Conservation (phyloP, 2,888 invertebrate species). For the Troides oblongomaculatus region DNA sequence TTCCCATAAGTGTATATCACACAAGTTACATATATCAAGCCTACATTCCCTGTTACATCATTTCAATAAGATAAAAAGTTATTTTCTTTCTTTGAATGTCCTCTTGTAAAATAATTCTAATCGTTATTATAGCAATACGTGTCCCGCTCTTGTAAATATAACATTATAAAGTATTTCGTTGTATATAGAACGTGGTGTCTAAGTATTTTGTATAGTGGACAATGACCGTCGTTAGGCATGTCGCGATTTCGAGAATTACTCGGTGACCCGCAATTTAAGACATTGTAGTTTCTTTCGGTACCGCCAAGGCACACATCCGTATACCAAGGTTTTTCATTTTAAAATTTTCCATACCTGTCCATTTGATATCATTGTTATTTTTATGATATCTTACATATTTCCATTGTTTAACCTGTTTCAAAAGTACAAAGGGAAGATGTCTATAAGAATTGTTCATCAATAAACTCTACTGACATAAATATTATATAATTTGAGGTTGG, state of each 20-base stretch:
- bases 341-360: background rate
- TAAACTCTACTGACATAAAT: too few relatives aligned
- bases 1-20: slow-evolving; percentile 1
- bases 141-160: too few relatives aligned
- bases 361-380: background rate
- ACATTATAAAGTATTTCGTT: background rate
- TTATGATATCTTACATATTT: background rate
- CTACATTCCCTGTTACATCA: background rate
- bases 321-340: slow-evolving; percentile 16
- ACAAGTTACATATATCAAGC: slow-evolving; percentile 12
- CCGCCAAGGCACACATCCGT: slow-evolving; percentile 29
- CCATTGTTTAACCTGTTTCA: too few relatives aligned
- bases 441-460: too few relatives aligned
- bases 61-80: slow-evolving; percentile 19
- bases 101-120: background rate
- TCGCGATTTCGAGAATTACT: slow-evolving; percentile 36
- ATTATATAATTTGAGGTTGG: too few relatives aligned
- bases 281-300: slow-evolving; percentile 37
- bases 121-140: background rate
- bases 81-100: background rate
- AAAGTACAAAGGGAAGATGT: too few relatives aligned
- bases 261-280: slow-evolving; percentile 49
- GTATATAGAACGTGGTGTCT: background rate
- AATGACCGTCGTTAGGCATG: slow-evolving; percentile 60
- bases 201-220: slow-evolving; percentile 39